These are phyloP conservation scores for Pseudochaenichthys georgianus DNA, from an alignment of 2,797 vertebrate genomes.

Conservation along the genomic window DNA sequence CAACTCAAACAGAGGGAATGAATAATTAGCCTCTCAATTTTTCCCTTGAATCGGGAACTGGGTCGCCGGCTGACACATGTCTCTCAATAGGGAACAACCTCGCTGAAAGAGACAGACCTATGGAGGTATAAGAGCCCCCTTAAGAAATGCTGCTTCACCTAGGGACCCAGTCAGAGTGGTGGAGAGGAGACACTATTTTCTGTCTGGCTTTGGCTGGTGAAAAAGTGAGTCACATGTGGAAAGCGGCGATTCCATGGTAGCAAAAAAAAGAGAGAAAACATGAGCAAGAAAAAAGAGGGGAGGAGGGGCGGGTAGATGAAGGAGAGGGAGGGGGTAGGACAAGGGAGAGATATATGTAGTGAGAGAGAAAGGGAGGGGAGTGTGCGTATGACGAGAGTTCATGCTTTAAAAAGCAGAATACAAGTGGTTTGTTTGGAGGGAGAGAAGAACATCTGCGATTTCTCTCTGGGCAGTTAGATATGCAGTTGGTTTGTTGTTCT, in stretches of 20 bases:
- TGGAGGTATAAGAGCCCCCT: constrained; percentile 58
- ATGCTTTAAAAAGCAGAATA: constrained; percentile 74
- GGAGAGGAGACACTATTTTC: constrained; percentile 51
- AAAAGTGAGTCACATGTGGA: constrained; percentile 84
- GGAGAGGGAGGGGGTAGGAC: constrained; percentile 53
- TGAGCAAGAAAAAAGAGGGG: constrained; percentile 47
- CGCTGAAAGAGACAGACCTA: constrained; percentile 58
- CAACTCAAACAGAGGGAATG: constrained; percentile 75
- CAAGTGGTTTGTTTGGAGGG: constrained; percentile 68
- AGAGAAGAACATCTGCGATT: constrained; percentile 74
- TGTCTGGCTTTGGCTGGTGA: constrained; percentile 78
- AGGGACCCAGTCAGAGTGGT: constrained; percentile 41
- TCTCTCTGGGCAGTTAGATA: constrained; percentile 65
- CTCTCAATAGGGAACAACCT: constrained; percentile 65
- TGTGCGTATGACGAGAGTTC: constrained; percentile 62
- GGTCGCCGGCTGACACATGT: constrained; percentile 73
- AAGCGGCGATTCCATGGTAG: constrained; percentile 74
- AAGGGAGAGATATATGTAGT: constrained; percentile 60
- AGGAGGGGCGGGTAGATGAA: constrained; percentile 53
- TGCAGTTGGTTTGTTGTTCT: constrained; percentile 53
- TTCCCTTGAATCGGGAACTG: constrained; percentile 70
- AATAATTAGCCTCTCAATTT: constrained; percentile 78
- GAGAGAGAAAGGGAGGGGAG: constrained; percentile 33
- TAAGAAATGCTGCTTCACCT: constrained; percentile 66
- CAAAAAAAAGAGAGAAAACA: constrained; percentile 54